Base-by-base conservation (phyloP, 30 jellyfish, hydroid and myxozoan genomes). In the Hydractinia symbiolongicarpus region DNA sequence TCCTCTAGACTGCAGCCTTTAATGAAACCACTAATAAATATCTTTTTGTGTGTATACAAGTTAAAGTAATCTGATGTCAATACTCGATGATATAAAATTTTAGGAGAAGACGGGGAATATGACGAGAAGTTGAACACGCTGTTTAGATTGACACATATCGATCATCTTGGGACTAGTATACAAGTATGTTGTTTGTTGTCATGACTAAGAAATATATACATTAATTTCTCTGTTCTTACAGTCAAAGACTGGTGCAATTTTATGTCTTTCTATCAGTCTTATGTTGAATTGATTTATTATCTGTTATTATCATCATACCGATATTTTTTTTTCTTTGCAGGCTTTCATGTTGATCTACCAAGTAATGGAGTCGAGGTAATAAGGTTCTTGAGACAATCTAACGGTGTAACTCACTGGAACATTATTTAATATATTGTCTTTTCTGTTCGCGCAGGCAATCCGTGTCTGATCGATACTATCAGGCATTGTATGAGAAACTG, bases 291-390 rank as follows among this genome's bases (percentile, higher is more conserved):
- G 44, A 30, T 1, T 30, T 30, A 30, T 30, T 30, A 30, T 30
- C 44, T 30, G 1, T 30, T 30, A 30, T 30, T 30, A 30, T 30
- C 44, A 30, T 30, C 44, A 30, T 30, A 30, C 44, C 44, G 44
- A 76, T 9, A 21, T 77, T 77, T n/a, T 9, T 51, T 10, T 51
- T 77, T 9, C 67, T 81, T 64, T 64, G 13, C 77, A 92, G 98
- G 98, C 98, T 8, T 79, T 93, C 52, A 93, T 93, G 98, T 80
- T 93, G 85, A 76, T 93, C 67, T 93, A 67, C 81, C 98, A 93
- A 87, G 98, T 93, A 21, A 86, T 83, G 96, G 94, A 86, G 30
- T 78, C 94, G 21, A 87, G 96, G 98, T 93, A 66, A 53, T 50
- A 30, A 30, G 44, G 44, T 30, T 30, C 69, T 58, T 58, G 17